These are phyloP conservation scores for Euura saliciscinereae DNA, from an alignment of 1,140 invertebrate species.

Conservation along the genomic window DNA sequence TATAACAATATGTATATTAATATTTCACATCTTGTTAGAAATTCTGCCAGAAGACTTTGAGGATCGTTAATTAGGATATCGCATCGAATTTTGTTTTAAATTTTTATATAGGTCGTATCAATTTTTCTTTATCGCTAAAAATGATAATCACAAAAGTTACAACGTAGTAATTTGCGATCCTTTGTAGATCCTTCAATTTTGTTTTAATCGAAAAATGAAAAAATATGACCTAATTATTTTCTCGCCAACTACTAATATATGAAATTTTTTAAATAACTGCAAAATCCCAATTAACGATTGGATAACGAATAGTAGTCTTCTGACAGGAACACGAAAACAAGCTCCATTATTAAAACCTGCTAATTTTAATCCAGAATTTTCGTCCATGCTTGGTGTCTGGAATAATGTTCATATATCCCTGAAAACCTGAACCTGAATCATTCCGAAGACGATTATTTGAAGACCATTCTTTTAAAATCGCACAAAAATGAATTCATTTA, in stretches of 20 bases:
- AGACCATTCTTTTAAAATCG: too few species aligned
- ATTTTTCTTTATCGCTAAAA: background rate
- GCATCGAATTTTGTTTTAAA: background rate
- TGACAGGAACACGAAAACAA: too few species aligned
- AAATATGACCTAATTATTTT: background rate
- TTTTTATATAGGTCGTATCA: background rate
- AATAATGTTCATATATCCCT: too few species aligned
- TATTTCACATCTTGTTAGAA: background rate
- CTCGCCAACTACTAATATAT: background rate
- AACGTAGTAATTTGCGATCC: too few species aligned
- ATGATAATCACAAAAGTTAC: background rate
- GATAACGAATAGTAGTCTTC: too few species aligned
- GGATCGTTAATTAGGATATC: background rate
- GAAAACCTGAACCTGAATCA: too few species aligned
- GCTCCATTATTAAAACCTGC: too few species aligned
- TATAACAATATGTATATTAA: background rate
- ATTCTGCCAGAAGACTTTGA: background rate
- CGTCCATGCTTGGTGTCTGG: too few species aligned
- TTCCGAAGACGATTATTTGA: too few species aligned
- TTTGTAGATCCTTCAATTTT: background rate
- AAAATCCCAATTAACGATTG: background rate
- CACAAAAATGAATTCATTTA: too few species aligned
- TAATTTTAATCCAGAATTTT: too few species aligned
- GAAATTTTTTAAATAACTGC: background rate
- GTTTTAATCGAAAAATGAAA: background rate